These are phyloP conservation scores for Urophycis tenuis DNA, from an alignment of 2,797 vertebrate genomes.

Conservation along the genomic window DNA sequence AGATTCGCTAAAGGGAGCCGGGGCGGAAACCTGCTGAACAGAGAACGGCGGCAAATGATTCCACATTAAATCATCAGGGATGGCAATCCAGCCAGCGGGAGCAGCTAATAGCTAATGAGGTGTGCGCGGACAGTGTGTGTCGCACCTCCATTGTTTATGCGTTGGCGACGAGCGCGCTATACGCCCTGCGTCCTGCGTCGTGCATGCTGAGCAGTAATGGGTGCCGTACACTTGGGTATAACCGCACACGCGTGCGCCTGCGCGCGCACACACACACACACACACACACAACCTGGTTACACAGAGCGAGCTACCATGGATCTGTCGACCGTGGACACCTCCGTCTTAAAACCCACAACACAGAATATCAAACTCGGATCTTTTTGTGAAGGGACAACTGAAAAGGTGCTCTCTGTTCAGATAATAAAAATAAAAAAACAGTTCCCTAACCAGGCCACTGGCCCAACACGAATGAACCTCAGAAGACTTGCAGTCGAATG, in stretches of 20 bases:
- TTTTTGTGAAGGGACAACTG: too few species aligned
- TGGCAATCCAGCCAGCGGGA: constrained; percentile 56
- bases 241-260: constrained; percentile 1
- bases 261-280: constrained; percentile 20
- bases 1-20: constrained; percentile 55
- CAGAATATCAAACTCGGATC: too few species aligned
- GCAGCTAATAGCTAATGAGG: constrained; percentile 61
- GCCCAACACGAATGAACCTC: too few species aligned
- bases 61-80: constrained; percentile 65
- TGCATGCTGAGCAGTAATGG: neutral
- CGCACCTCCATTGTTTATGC: constrained; percentile 5
- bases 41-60: constrained; percentile 55
- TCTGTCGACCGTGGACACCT: too few species aligned
- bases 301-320: too few species aligned
- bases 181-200: neutral
- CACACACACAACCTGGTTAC: neutral
- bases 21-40: constrained; percentile 61
- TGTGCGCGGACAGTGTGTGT: constrained; percentile 54
- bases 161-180: neutral
- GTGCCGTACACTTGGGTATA: neutral
- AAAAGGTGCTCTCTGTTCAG: too few species aligned
- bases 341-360: too few species aligned
- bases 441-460: too few species aligned
- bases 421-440: too few species aligned
- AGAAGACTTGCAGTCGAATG: too few species aligned